A percentile compares a stretch with the other conserved stretches of the same genome.
Conservation (phyloP, 1,140 invertebrate species). For the Drosophila persimilis region DNA sequence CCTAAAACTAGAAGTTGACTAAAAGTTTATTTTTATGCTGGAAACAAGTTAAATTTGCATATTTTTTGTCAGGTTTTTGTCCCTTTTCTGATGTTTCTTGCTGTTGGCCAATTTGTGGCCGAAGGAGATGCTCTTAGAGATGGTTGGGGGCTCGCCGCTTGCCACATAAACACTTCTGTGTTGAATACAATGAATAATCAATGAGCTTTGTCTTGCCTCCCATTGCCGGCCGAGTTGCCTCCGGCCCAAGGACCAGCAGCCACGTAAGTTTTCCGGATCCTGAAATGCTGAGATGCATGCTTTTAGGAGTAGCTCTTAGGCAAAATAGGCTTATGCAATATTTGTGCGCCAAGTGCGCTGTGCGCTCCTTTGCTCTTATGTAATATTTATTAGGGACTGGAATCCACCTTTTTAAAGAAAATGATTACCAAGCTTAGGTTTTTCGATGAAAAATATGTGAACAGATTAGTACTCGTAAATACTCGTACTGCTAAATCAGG, state of each 20-base stretch:
- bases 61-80: constrained; percentile 48
- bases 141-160: constrained; percentile 35
- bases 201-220: constrained; percentile 61
- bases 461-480: constrained; percentile 15
- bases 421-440: neutral
- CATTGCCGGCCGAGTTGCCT: constrained; percentile 32
- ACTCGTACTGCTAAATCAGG: neutral
- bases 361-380: constrained; percentile 40
- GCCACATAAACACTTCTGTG: constrained; percentile 76
- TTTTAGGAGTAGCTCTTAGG: constrained; percentile 19
- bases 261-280: neutral
- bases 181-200: constrained; percentile 78
- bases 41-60: constrained; percentile 73
- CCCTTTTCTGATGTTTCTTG: constrained; percentile 49
- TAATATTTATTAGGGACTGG: constrained; percentile 3
- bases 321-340: constrained; percentile 60
- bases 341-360: constrained; percentile 33
- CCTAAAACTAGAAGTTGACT: constrained; percentile 32
- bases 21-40: constrained; percentile 73
- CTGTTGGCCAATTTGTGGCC: constrained; percentile 66
- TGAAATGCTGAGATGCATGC: constrained; percentile 49
- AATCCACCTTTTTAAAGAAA: constrained; percentile 6
- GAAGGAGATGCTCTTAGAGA: constrained; percentile 24
- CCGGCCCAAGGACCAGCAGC: constrained; percentile 14
- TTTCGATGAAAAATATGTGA: neutral